Evolutionary conservation across 1,140 invertebrate species (phyloP).

Genomic region (Harpegnathos saltator): DNA sequence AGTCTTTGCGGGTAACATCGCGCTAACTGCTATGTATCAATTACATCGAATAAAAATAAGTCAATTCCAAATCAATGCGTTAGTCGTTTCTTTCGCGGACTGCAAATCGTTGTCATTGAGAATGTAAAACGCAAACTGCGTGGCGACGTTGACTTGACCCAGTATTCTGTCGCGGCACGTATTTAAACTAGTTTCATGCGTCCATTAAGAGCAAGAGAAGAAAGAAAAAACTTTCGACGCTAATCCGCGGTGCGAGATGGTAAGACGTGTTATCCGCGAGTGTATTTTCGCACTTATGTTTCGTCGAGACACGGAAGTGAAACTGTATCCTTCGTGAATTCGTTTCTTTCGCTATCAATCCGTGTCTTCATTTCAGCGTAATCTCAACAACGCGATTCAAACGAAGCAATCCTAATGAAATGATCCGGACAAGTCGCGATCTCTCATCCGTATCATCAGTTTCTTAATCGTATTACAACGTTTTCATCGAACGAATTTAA

Average conservation of each 20-base stretch:
- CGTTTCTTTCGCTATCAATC: not conserved
- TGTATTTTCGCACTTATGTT: conserved; percentile 19
- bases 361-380: not conserved
- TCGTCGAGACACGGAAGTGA: not conserved
- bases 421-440: not conserved
- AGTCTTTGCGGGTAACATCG: not conserved
- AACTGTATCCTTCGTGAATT: conserved; percentile 6
- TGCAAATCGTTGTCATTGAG: conserved; percentile 65
- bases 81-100: conserved; percentile 29
- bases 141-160: conserved; percentile 34
- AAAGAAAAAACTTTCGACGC: conserved; percentile 40
- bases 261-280: conserved; percentile 6
- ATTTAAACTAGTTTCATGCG: conserved; percentile 44
- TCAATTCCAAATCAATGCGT: conserved; percentile 60
- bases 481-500: not conserved
- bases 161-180: conserved; percentile 48
- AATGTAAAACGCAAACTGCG: conserved; percentile 47
- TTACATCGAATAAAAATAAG: conserved; percentile 64
- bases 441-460: not conserved
- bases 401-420: not conserved
- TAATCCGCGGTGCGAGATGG: not conserved
- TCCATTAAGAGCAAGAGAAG: conserved; percentile 38
- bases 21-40: conserved; percentile 61
- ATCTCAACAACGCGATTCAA: not conserved
- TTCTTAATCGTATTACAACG: not conserved